A percentile compares a stretch with the other conserved stretches of the same genome.
phyloP scores from a whole-genome alignment of 2,888 invertebrate species.

The Heteropelma amictum region DNA sequence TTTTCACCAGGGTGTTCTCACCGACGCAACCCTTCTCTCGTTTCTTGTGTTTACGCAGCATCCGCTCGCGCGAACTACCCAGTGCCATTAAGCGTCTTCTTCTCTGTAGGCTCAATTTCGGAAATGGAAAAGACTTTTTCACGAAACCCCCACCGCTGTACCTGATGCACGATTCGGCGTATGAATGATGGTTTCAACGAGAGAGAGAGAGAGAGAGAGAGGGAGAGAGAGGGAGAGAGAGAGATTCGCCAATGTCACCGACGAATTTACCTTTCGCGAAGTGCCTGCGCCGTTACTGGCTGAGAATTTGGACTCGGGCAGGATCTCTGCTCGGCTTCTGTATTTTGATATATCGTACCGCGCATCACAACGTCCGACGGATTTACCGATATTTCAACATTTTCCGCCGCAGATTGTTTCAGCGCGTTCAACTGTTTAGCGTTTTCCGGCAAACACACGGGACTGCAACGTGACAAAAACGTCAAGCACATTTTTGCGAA shows the following conservation, averaged over 20 bases:
- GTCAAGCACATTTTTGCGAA: background rate
- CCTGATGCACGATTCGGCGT: slow-evolving; percentile 61
- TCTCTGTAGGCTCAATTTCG: slow-evolving; percentile 79
- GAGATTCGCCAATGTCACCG: no score
- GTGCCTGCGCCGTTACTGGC: slow-evolving; percentile 70
- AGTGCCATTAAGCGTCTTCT: slow-evolving; percentile 79
- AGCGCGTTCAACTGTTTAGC: slow-evolving; percentile 70
- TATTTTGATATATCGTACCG: slow-evolving; percentile 73
- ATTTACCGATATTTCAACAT: slow-evolving; percentile 72
- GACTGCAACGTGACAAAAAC: slow-evolving; percentile 60
- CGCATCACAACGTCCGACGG: slow-evolving; percentile 73
- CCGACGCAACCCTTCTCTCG: slow-evolving; percentile 68
- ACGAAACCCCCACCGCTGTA: slow-evolving; percentile 80
- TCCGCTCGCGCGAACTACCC: slow-evolving; percentile 75
- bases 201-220: no score
- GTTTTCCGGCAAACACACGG: slow-evolving; percentile 71
- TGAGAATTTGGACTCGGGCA: slow-evolving; percentile 67
- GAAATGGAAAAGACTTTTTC: slow-evolving; percentile 81
- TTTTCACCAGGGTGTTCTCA: slow-evolving; percentile 66
- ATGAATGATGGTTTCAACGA: background rate
- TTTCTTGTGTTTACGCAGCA: slow-evolving; percentile 75
- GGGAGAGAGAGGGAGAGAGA: no score
- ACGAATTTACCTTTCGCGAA: slow-evolving; percentile 71
- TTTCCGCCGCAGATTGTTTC: slow-evolving; percentile 68
- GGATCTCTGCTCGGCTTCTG: slow-evolving; percentile 70